A percentile compares a stretch with the other conserved stretches of the same genome.
Conservation (phyloP, 2,113 vertebrate species). For the Gymnocephalus cernua region DNA sequence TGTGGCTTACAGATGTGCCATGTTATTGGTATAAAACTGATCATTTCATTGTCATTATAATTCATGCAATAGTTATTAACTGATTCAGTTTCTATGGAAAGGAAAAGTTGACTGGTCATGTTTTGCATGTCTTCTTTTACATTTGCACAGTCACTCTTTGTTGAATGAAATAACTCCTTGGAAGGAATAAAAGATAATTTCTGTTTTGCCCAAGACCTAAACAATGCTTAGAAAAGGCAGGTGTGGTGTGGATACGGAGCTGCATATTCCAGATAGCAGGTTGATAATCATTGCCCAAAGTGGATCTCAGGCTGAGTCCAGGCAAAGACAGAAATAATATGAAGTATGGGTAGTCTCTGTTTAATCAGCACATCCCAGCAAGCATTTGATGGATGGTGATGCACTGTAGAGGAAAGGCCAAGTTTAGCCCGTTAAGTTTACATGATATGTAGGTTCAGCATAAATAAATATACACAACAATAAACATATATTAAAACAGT, state of each 20-base stretch:
- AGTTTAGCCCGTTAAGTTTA: constrained; percentile 9
- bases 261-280: constrained; percentile 5
- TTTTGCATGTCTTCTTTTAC: background rate
- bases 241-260: constrained; percentile 3
- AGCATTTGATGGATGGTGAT: constrained; percentile 53
- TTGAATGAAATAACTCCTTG: background rate
- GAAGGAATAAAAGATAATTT: constrained; percentile 41
- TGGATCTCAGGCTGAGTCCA: constrained; percentile 28
- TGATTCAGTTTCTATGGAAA: background rate
- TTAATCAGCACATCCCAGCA: constrained; percentile 46
- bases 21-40: background rate
- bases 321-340: constrained; percentile 63
- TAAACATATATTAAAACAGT: constrained; percentile 3
- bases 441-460: constrained; percentile 32
- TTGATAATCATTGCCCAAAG: constrained; percentile 57
- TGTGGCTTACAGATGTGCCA: constrained; percentile 82
- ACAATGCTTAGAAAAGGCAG: constrained; percentile 43
- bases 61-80: constrained; percentile 2
- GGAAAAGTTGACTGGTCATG: background rate
- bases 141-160: background rate
- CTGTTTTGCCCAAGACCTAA: constrained; percentile 52
- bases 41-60: constrained; percentile 3
- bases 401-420: constrained; percentile 19
- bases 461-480: constrained; percentile 1
- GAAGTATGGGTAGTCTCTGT: constrained; percentile 36